phyloP scores from a whole-genome alignment of 2,888 invertebrate species.

The Enchytraeus crypticus region DNA sequence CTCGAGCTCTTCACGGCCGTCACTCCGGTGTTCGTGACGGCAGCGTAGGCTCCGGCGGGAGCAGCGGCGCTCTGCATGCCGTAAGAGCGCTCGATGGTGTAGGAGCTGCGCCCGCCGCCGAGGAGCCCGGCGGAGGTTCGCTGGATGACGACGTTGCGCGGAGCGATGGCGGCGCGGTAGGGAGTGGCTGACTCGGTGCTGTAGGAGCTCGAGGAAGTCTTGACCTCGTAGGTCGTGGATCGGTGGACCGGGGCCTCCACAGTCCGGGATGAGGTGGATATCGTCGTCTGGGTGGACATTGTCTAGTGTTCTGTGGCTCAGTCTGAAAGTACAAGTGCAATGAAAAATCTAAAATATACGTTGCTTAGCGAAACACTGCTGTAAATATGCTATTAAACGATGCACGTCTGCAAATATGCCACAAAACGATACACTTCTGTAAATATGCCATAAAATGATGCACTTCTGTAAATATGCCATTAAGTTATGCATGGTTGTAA shows the following conservation, averaged over 20 bases:
- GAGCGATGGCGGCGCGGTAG: slow-evolving; percentile 15
- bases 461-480: too few species aligned
- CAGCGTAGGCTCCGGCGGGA: slow-evolving; percentile 33
- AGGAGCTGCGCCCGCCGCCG: slow-evolving; percentile 24
- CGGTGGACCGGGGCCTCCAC: slow-evolving; percentile 11
- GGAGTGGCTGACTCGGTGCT: slow-evolving; percentile 7
- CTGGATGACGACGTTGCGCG: slow-evolving; percentile 18
- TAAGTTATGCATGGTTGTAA: too few species aligned
- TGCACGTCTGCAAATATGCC: too few species aligned
- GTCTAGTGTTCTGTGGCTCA: too few species aligned
- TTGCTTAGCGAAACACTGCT: too few species aligned
- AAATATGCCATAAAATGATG: too few species aligned
- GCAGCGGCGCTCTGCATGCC: slow-evolving; percentile 1
- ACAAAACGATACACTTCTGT: too few species aligned
- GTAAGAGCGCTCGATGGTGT: slow-evolving; percentile 32
- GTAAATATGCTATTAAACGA: too few species aligned
- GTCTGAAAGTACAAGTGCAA: too few species aligned
- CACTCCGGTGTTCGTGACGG: slow-evolving; percentile 41
- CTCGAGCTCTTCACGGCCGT: slow-evolving; percentile 47
- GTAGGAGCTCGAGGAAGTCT: slow-evolving; percentile 9
- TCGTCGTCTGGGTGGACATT: slow-evolving; percentile 8
- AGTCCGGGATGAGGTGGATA: slow-evolving; percentile 12
- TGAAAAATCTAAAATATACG: too few species aligned
- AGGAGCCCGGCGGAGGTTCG: slow-evolving; percentile 9
- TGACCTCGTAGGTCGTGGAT: slow-evolving; percentile 12